Evolutionary conservation across 2,888 invertebrate species (phyloP).

Genomic region (Camptogramma bilineatum): DNA sequence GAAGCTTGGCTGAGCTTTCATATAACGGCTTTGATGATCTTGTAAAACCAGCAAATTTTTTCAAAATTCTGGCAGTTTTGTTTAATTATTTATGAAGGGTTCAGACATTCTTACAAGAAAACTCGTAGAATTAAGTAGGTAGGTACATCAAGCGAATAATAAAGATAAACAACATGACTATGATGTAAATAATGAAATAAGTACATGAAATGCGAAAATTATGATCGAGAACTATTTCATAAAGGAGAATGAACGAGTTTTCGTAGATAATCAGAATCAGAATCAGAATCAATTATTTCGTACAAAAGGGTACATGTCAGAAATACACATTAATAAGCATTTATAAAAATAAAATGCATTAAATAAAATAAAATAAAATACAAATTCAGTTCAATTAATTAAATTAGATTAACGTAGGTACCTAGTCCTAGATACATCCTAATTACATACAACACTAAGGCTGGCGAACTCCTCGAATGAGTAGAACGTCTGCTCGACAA

Average conservation of each 20-base stretch:
- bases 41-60: conserved; percentile 6
- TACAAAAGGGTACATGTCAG: too few species aligned
- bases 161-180: background rate
- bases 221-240: conserved; percentile 12
- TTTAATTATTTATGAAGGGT: background rate
- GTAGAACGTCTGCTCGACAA: too few species aligned
- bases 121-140: background rate
- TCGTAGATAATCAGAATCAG: too few species aligned
- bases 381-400: too few species aligned
- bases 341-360: too few species aligned
- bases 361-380: too few species aligned
- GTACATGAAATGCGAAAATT: background rate
- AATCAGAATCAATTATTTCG: too few species aligned
- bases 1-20: conserved; percentile 6
- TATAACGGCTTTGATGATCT: background rate
- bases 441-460: too few species aligned
- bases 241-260: conserved; percentile 17
- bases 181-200: background rate
- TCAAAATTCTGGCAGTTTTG: background rate
- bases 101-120: background rate
- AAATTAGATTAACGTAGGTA: too few species aligned
- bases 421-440: too few species aligned
- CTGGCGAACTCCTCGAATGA: too few species aligned
- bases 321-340: too few species aligned
- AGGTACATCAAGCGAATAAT: background rate